A percentile compares a stretch with the other conserved stretches of the same genome.
Evolutionary conservation across 2,797 vertebrate genomes (phyloP).

Genomic region (Salmo trutta): DNA sequence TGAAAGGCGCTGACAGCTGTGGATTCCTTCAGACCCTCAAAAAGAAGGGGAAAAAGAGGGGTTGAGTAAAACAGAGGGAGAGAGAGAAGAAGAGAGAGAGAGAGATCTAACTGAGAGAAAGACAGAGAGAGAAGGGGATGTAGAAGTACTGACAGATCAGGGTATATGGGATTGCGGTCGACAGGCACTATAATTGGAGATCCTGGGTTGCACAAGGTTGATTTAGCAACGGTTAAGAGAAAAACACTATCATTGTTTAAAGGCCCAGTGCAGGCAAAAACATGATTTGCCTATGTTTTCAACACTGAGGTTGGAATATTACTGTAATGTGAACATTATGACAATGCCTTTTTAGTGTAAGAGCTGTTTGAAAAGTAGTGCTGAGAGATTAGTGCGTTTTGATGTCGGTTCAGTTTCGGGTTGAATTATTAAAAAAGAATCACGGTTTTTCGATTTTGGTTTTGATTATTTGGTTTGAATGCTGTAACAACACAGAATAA

Average conservation of each 20-base stretch:
- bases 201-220: slow-evolving; percentile 76
- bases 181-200: slow-evolving; percentile 70
- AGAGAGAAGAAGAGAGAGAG: background rate
- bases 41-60: background rate
- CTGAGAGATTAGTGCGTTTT: too few relatives aligned
- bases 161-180: slow-evolving; percentile 36
- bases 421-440: too few relatives aligned
- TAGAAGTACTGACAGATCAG: background rate
- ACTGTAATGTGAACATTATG: too few relatives aligned
- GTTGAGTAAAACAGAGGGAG: background rate
- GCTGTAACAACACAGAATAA: too few relatives aligned
- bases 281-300: too few relatives aligned
- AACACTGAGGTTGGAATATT: too few relatives aligned
- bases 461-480: too few relatives aligned
- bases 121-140: slow-evolving; percentile 23
- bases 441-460: too few relatives aligned
- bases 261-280: too few relatives aligned
- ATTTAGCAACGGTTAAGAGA: slow-evolving; percentile 63
- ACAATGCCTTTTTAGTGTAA: too few relatives aligned
- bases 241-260: background rate
- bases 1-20: slow-evolving; percentile 74
- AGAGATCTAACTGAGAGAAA: background rate
- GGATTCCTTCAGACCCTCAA: slow-evolving; percentile 56
- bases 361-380: too few relatives aligned
- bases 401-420: too few relatives aligned